A percentile compares a stretch with the other conserved stretches of the same genome.
Conservation (phyloP, 2,113 vertebrate genomes). For the Scatophagus argus region DNA sequence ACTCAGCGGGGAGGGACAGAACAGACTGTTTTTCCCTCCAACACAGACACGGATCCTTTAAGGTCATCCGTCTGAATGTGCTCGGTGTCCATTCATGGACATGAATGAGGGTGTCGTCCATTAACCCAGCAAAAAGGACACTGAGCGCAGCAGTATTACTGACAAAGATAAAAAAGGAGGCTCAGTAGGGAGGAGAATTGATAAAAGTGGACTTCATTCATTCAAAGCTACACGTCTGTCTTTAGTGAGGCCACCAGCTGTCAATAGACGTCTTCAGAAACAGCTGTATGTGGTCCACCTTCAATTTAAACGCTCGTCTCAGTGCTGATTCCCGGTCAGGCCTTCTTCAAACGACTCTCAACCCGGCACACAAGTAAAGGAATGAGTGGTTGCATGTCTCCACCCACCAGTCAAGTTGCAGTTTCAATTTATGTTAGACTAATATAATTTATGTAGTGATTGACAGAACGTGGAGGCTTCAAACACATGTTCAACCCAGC, state of each 20-base stretch:
- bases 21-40: constrained; percentile 38
- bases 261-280: not conserved
- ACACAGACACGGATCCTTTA: constrained; percentile 22
- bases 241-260: not conserved
- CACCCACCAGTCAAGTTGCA: too few species aligned
- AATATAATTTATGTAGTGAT: too few species aligned
- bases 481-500: too few species aligned
- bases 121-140: constrained; percentile 36
- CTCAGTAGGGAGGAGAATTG: constrained; percentile 5
- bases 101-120: constrained; percentile 44
- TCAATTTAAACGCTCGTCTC: not conserved
- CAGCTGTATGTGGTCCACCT: not conserved
- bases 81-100: constrained; percentile 31
- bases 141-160: constrained; percentile 4
- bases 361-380: not conserved
- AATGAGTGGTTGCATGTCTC: too few species aligned
- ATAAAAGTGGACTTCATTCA: constrained; percentile 32
- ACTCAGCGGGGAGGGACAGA: constrained; percentile 18
- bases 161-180: constrained; percentile 19
- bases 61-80: constrained; percentile 27
- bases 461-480: too few species aligned
- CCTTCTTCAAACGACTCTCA: not conserved
- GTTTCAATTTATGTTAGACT: too few species aligned
- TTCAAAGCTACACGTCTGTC: constrained; percentile 6
- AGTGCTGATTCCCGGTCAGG: not conserved